phyloP scores from a whole-genome alignment of 2,888 invertebrate genomes.

The Sialis lutaria region DNA sequence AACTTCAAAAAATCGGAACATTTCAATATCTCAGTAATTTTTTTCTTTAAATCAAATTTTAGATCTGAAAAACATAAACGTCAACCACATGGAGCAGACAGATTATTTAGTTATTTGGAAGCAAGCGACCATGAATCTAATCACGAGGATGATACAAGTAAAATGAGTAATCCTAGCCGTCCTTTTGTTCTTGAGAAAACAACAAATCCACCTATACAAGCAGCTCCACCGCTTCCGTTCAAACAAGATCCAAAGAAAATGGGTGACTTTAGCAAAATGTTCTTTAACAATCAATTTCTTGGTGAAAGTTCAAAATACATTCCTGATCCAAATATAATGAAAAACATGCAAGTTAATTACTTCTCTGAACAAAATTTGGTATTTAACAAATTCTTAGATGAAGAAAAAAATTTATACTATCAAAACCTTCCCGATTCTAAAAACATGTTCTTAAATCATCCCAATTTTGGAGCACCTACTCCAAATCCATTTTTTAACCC shows the following conservation, averaged over 20 bases:
- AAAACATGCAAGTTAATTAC: conserved; percentile 6
- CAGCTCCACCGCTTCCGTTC: not conserved
- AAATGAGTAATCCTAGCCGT: not conserved
- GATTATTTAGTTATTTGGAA: conserved; percentile 56
- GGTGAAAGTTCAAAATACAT: conserved; percentile 6
- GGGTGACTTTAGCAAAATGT: conserved; percentile 7
- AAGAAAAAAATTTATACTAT: conserved; percentile 6
- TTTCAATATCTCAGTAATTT: not conserved
- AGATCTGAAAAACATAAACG: conserved; percentile 4
- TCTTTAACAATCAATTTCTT: conserved; percentile 6
- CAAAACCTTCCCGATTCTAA: conserved; percentile 6
- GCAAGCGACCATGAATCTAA: conserved; percentile 50
- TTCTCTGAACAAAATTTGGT: conserved; percentile 5
- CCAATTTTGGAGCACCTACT: conserved; percentile 3
- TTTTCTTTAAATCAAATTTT: not conserved
- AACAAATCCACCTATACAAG: conserved; percentile 9
- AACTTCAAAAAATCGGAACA: not conserved
- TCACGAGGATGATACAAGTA: conserved; percentile 27
- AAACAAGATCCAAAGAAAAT: conserved; percentile 6
- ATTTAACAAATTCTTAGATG: conserved; percentile 6
- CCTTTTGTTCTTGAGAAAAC: conserved; percentile 4
- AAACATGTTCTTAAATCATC: conserved; percentile 5
- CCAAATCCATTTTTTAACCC: conserved; percentile 6
- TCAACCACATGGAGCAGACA: conserved; percentile 38
- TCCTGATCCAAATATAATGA: conserved; percentile 5